Percentiles rank a stretch among this genome's conserved stretches.
Conservation (phyloP, 2,797 vertebrate genomes). For the Odontamblyopus rebecca region DNA sequence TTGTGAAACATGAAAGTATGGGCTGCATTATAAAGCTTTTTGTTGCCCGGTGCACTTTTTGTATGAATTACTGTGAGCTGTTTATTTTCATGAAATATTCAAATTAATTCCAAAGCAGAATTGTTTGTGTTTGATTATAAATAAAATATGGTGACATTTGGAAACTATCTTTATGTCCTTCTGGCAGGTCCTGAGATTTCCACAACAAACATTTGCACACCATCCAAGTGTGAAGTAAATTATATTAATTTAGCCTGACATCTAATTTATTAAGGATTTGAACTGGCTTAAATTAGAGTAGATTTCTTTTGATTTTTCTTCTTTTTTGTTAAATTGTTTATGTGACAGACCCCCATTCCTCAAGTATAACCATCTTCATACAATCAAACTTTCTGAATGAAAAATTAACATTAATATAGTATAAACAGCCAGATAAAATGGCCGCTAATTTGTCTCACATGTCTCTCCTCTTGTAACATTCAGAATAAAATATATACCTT, state of each 20-base stretch:
- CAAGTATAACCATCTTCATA: too few species aligned
- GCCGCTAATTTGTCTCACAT: too few species aligned
- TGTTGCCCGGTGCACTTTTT: neutral
- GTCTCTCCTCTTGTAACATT: too few species aligned
- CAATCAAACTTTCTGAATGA: neutral
- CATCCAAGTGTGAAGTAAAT: too few species aligned
- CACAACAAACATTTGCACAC: neutral
- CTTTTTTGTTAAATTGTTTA: too few species aligned
- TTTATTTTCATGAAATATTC: constrained; percentile 7
- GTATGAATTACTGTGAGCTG: neutral
- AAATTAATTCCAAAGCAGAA: neutral
- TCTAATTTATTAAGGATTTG: too few species aligned
- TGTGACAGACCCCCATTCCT: too few species aligned
- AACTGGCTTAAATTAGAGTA: too few species aligned
- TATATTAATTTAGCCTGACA: too few species aligned
- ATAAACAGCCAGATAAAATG: neutral
- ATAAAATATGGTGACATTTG: constrained; percentile 2
- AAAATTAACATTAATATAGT: neutral
- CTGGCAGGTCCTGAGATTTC: neutral
- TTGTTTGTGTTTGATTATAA: neutral
- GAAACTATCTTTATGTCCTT: neutral
- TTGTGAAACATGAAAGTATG: neutral
- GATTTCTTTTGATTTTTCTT: too few species aligned
- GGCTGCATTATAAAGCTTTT: neutral
- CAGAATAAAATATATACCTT: too few species aligned